A percentile compares a stretch with the other conserved stretches of the same genome.
phyloP scores from a whole-genome alignment of 2,888 invertebrate species.

The Habrosyne pyritoides region DNA sequence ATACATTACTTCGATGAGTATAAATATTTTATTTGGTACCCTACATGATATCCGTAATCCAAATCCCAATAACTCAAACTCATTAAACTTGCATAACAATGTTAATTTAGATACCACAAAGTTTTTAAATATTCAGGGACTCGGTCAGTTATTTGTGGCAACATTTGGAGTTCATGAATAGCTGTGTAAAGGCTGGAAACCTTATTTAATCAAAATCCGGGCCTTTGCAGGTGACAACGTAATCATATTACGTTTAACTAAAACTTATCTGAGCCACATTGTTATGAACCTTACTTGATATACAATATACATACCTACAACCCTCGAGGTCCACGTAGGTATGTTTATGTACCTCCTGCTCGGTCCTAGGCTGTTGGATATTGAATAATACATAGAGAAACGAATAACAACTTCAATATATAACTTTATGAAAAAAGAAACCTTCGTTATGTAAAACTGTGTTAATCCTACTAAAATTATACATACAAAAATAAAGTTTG shows the following conservation, averaged over 20 bases:
- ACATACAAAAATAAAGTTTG: no score
- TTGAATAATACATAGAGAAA: neutral
- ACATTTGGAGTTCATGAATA: neutral
- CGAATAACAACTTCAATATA: no score
- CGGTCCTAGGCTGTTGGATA: neutral
- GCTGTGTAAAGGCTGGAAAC: constrained; percentile 6
- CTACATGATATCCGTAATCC: no score
- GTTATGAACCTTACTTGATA: neutral
- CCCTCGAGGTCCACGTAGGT: no score
- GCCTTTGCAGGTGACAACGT: neutral
- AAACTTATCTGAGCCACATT: neutral
- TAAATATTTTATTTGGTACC: no score
- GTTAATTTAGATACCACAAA: constrained; percentile 18
- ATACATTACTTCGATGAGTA: no score
- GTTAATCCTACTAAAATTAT: no score
- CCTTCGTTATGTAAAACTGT: no score
- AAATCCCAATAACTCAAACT: constrained; percentile 16
- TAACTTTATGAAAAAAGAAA: no score
- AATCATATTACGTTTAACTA: neutral
- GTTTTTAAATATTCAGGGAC: constrained; percentile 25
- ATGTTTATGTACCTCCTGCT: no score
- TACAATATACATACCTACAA: neutral
- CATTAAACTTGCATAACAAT: constrained; percentile 19
- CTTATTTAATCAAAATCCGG: neutral
- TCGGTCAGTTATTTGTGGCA: neutral